phyloP scores from a whole-genome alignment of 2,113 vertebrate species.

The Perca schrenkii region DNA sequence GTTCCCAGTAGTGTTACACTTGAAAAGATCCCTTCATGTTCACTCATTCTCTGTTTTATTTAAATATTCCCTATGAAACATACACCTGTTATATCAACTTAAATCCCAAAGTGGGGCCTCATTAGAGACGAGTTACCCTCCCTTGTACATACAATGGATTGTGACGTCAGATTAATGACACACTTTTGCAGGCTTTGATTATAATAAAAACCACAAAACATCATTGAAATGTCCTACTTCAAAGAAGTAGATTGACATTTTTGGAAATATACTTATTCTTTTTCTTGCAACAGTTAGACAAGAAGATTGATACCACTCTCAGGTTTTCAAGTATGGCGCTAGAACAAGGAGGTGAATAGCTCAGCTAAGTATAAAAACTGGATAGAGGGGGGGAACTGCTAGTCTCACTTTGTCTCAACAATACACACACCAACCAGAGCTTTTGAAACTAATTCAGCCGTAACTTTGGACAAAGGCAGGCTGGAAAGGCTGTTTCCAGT shows the following conservation, averaged over 20 bases:
- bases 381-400: not conserved
- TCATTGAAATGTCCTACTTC: not conserved
- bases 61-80: not conserved
- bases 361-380: not conserved
- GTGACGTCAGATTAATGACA: not conserved
- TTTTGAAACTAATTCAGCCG: too few species aligned
- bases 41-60: not conserved
- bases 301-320: too few species aligned
- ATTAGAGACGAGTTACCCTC: not conserved
- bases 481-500: not conserved
- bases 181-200: not conserved
- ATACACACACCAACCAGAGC: too few species aligned
- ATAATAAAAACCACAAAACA: not conserved
- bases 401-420: too few species aligned
- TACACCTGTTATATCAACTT: not conserved
- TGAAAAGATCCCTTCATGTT: constrained; percentile 7
- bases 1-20: constrained; percentile 3
- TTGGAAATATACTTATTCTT: not conserved
- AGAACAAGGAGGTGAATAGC: not conserved
- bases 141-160: not conserved
- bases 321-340: not conserved
- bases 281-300: not conserved
- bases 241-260: not conserved
- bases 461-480: not conserved
- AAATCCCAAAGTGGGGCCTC: not conserved